Evolutionary conservation across 2,797 vertebrate species (phyloP).

Genomic region (Thamnophis elegans): DNA sequence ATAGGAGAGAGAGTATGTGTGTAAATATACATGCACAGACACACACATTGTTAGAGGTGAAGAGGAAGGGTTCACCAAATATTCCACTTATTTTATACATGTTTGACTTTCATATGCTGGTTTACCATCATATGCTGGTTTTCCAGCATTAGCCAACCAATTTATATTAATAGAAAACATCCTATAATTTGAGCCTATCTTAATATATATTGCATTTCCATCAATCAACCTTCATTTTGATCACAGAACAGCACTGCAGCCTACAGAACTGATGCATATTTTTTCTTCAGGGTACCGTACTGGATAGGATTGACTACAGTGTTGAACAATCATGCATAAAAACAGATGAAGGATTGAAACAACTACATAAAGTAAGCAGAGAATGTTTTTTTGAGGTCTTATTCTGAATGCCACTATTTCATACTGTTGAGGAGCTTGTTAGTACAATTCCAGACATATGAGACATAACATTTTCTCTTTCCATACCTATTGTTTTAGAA

Average conservation of each 20-base stretch:
- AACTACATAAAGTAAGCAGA: constrained; percentile 90
- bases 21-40: background rate
- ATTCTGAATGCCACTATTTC: background rate
- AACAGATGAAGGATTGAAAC: constrained; percentile 94
- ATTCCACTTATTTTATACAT: background rate
- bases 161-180: background rate
- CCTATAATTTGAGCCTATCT: background rate
- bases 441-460: background rate
- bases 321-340: constrained; percentile 95
- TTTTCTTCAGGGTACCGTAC: constrained; percentile 87
- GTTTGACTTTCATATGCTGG: background rate
- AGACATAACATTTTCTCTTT: accelerated
- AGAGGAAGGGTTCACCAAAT: background rate
- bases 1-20: background rate
- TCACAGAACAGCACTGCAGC: background rate
- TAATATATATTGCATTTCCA: background rate
- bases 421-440: background rate
- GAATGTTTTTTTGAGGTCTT: background rate
- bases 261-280: background rate
- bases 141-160: background rate
- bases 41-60: background rate
- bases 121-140: background rate
- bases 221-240: background rate
- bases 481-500: background rate
- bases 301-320: constrained; percentile 97